phyloP scores from a whole-genome alignment of 2,888 invertebrate genomes.

The Chrysolina oricalcia region DNA sequence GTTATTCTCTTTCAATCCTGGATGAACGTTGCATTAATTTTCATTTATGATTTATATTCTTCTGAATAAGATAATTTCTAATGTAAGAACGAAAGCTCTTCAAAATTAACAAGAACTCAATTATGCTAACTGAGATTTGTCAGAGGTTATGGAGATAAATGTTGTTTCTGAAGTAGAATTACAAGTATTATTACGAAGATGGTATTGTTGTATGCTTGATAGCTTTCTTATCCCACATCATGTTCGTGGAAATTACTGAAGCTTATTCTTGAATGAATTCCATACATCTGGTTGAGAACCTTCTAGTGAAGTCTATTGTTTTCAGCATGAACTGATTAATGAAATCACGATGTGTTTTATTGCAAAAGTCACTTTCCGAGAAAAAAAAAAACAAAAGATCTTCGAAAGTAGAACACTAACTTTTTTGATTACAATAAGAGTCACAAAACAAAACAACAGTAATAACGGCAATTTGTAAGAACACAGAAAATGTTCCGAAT shows the following conservation, averaged over 20 bases:
- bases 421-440: no score
- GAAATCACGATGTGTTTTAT: no score
- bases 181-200: slow-evolving; percentile 7
- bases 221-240: background rate
- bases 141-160: slow-evolving; percentile 31
- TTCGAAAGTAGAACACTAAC: no score
- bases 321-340: no score
- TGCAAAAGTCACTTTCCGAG: no score
- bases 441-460: no score
- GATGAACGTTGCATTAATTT: slow-evolving; percentile 32
- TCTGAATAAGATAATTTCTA: slow-evolving; percentile 20
- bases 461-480: no score
- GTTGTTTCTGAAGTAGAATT: slow-evolving; percentile 16
- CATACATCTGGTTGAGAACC: no score
- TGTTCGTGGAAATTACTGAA: background rate
- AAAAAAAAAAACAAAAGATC: no score
- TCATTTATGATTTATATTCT: slow-evolving; percentile 32
- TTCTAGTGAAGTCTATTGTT: no score
- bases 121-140: slow-evolving; percentile 27
- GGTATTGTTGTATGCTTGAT: background rate
- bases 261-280: no score
- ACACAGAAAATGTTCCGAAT: no score
- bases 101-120: slow-evolving; percentile 19
- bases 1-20: slow-evolving; percentile 27
- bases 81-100: slow-evolving; percentile 13